Base-by-base conservation (phyloP, 2,113 vertebrate species). In the Tursiops truncatus region DNA sequence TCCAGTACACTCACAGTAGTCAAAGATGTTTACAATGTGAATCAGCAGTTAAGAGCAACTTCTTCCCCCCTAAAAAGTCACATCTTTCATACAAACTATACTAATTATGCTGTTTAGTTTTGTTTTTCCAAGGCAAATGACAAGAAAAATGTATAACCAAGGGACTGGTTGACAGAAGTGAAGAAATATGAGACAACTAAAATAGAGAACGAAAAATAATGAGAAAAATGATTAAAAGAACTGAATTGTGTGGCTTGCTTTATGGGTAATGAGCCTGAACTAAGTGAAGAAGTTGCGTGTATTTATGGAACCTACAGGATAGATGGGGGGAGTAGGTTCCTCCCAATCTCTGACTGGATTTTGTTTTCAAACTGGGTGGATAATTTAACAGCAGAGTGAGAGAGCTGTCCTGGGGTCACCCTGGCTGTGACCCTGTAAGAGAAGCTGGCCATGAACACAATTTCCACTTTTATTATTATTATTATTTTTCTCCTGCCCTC, bases 121-220 rank as follows among this genome's bases (percentile, higher is more conserved):
- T 97, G 96, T 97, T 98, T 98, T 98, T 98, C 97, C 95, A 98
- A 97, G 88, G 60, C 95, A 38, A 97, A 97, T 98, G 98, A 98
- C 97, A 98, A 98, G 98, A 98, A 98, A 97, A 97, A 98, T 98
- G 97, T 98, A 98, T 98, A 98, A 98, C 97, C 97, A 98, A 97
- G 90, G 97, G 93, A 85, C 76, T 98, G 93, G 91, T 89, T 98
- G 98, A 98, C 97, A 98, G 97, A 98, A 94, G 96, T 97, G 96
- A 94, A 97, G 97, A 98, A 98, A 98, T 94, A 88, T 91, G 94
- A 98, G 97, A 97, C 95, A 98, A 94, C 91, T 97, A 96, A 98
- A 98, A 56, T 80, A 95, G 97, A 97, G 89, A 94, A 96, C 0
- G 65, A 98, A 98, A 94, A 92, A 96, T 95, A 97, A 89, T 28